Conservation (phyloP, 2,888 invertebrate genomes). For the Nomada ruficornis region DNA sequence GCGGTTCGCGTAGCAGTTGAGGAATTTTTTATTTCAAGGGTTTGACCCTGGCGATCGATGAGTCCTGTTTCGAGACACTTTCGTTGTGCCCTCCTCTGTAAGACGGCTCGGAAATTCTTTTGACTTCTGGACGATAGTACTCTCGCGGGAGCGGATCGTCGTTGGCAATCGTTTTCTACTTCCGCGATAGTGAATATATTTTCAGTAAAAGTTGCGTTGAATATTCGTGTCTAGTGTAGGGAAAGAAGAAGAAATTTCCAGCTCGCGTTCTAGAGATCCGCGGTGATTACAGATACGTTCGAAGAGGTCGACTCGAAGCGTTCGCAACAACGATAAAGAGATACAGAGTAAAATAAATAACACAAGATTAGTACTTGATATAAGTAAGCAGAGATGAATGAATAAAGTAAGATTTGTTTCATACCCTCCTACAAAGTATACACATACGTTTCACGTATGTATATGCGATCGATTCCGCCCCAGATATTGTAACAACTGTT, state of each 20-base stretch:
- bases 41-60: conserved; percentile 38
- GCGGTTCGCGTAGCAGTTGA: not conserved
- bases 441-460: too few relatives aligned
- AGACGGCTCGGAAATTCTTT: conserved; percentile 17
- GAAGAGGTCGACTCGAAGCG: too few relatives aligned
- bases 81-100: not conserved
- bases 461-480: too few relatives aligned
- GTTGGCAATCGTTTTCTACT: not conserved
- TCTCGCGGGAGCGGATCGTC: not conserved
- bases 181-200: conserved; percentile 4
- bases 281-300: too few relatives aligned
- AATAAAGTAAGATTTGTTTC: too few relatives aligned
- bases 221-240: too few relatives aligned
- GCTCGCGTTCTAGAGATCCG: not conserved
- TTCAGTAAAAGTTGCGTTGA: not conserved
- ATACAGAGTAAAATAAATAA: too few relatives aligned
- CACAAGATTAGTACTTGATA: too few relatives aligned
- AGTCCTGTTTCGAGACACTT: conserved; percentile 39
- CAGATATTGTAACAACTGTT: too few relatives aligned
- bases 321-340: too few relatives aligned
- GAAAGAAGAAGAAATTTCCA: not conserved
- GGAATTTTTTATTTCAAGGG: not conserved
- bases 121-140: conserved; percentile 19
- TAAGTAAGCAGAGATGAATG: too few relatives aligned
- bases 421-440: too few relatives aligned